Evolutionary conservation across 2,888 invertebrate genomes (phyloP), one percentile per base, ranked within the genome.

Genomic region (Drosophila setosimentum): DNA sequence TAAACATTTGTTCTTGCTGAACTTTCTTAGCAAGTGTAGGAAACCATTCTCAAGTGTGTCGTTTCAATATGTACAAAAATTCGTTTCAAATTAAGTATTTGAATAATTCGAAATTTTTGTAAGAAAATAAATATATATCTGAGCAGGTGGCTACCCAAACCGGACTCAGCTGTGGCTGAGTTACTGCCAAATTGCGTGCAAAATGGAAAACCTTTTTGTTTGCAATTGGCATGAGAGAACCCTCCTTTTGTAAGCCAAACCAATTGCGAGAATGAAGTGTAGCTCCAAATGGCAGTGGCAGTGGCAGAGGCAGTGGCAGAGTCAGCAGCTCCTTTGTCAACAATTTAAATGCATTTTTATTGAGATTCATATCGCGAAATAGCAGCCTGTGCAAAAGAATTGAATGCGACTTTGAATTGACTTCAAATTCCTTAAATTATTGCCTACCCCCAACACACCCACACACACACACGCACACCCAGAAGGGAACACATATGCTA

Each of bases 321-420:
- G 3, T 30, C 13, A 40, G 54, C 30, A 63, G 61, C 82, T 87
- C 91, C 87, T 91, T 92, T 92, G 91, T 91, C 90, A 91, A 89
- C 87, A 91, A 88, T 92, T 87, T 89, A 92, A 92, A 92, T 92
- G 92, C 91, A 91, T 90, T 91, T 91, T 91, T 91, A 91, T 91
- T 91, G 91, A 89, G 91, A 91, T 87, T 91, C 89, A 89, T 91
- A 89, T 90, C 83, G 87, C 78, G 89, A 81, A 73, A 63, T 76
- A 81, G 82, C 80, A 76, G 60, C 45, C 62, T 68, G 71, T 73
- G 49, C 57, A 37, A 55, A 63, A 58, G 76, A 82, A 83, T 85
- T 86, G 82, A 86, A 84, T 80, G 80, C 78, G 85, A 70, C 83
- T 83, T 82, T 75, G 85, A 91, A 92, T 91, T 90, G 90, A 92